Evolutionary conservation across 2,888 invertebrate genomes (phyloP), one percentile per base, ranked within the genome.

Genomic region (Creontiades dilutus): DNA sequence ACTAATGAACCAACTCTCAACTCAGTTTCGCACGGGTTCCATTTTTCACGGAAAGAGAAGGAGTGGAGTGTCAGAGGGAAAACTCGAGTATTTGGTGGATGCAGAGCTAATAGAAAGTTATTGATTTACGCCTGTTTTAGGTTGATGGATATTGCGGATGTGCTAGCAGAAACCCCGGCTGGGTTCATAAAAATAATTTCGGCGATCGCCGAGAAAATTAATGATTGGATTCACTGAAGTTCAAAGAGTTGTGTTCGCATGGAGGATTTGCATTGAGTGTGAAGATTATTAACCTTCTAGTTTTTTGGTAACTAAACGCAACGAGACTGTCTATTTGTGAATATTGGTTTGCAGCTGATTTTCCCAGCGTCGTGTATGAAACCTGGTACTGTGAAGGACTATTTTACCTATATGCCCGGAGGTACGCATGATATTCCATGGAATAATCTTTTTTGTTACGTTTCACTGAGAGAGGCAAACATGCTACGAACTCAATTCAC

Each of bases 381-480:
- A 23, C 19, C 19, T 11, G 68, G 68, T 12, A 23, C 23, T 23
- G n/a, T 23, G 2, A 48, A 68, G 23, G 68, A 68, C 12, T 68
- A 19, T 13, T 23, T 7, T 19, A 7, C 9, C 0, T 68, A 19
- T 23, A 80, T 46, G 46, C 80, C 46, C 4, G 80, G 80, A 37
- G 61, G 86, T 28, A 46, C n/a, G 14, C 86, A 86, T 37, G 86
- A 68, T 16, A 86, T 86, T 68, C 68, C 86, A 5, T 86, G 68
- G 86, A 86, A 86, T 68, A 5, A 27, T 23, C 46, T 86, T 11
- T 86, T 86, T 16, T 86, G 86, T 68, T 86, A 86, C 16, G 13
- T 86, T n/a, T 86, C 86, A 68, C 86, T 68, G n/a, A 68, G 68
- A 37, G 68, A 86, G 23, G 86, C 68, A 0, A 86, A 86, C 37